phyloP scores from a whole-genome alignment of 2,888 invertebrate species.

The Synanthedon andrenaeformis region DNA sequence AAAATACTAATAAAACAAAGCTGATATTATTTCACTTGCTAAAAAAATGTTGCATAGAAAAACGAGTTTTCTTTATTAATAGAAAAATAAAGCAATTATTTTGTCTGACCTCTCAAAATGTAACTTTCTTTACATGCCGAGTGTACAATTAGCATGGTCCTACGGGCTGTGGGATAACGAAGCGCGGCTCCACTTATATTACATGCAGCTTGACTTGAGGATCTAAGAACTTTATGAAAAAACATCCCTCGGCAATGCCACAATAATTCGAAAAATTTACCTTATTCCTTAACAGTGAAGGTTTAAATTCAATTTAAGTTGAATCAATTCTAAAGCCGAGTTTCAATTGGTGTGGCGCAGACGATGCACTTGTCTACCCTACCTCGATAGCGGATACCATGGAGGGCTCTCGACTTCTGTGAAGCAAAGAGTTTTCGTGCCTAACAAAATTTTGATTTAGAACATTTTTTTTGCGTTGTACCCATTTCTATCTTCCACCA shows the following conservation, averaged over 20 bases:
- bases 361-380: constrained; percentile 36
- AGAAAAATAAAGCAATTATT: neutral
- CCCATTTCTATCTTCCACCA: no score
- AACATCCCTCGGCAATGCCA: constrained; percentile 11
- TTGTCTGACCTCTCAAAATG: neutral
- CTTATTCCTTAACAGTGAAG: neutral
- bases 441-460: constrained; percentile 4
- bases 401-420: constrained; percentile 26
- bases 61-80: no score
- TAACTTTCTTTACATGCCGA: constrained; percentile 10
- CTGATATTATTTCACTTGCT: no score
- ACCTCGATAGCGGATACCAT: constrained; percentile 36
- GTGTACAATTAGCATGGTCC: constrained; percentile 51
- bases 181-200: constrained; percentile 41
- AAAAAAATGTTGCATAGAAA: no score
- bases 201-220: constrained; percentile 39
- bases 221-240: constrained; percentile 21
- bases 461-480: no score
- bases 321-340: constrained; percentile 10
- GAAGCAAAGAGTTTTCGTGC: constrained; percentile 24
- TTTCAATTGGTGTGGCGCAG: constrained; percentile 19
- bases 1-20: no score
- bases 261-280: neutral
- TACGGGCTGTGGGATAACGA: constrained; percentile 44
- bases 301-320: neutral